Base-by-base conservation (phyloP, 92 coral and sea anemone genomes). In the Siderastrea siderea region DNA sequence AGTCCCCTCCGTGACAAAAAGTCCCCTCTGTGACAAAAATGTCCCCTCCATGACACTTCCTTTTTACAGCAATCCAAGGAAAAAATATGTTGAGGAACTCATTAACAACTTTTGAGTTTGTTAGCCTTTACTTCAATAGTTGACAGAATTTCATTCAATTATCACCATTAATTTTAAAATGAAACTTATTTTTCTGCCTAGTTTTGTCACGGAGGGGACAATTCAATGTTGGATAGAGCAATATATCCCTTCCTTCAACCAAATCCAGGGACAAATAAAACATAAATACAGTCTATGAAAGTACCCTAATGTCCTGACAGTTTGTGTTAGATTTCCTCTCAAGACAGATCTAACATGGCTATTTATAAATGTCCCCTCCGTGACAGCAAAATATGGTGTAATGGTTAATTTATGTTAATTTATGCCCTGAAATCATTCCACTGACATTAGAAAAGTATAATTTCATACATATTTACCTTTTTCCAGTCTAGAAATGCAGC, bases 191-290 rank as follows among this genome's bases (percentile, higher is more conserved):
- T 65, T 65, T 38, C 10, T 65, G 47, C 47, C 70, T 65, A 38
- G 4, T 65, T 65, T 65, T 65, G 70, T 65, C 70, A 19, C 70
- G 11, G 70, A 65, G 47, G 70, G 70, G 47, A 65, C 70, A 65
- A 17, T 65, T 65, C 11, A 65, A 0, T 65, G 7, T 65, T 65
- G 47, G 70, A 3, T 7, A 65, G 26, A 38, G 70, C 11, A 19
- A 17, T 26, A 65, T 52, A 65, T 1, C 11, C 17, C 70, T 26
- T 65, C 47, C 70, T 19, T 65, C 7, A 65, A 7, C 17, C 6
- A 65, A 4, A 65, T 5, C 7, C 47, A 65, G 45, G 70, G 47
- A 65, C 8, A 17, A 65, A 65, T 5, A 17, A 65, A n/a, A 3
- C 5, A 65, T 7, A 19, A 17, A 65, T 38, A 7, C 7, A 65